Evolutionary conservation across 2,113 vertebrate species (phyloP).

Genomic region (Lophura nycthemera): DNA sequence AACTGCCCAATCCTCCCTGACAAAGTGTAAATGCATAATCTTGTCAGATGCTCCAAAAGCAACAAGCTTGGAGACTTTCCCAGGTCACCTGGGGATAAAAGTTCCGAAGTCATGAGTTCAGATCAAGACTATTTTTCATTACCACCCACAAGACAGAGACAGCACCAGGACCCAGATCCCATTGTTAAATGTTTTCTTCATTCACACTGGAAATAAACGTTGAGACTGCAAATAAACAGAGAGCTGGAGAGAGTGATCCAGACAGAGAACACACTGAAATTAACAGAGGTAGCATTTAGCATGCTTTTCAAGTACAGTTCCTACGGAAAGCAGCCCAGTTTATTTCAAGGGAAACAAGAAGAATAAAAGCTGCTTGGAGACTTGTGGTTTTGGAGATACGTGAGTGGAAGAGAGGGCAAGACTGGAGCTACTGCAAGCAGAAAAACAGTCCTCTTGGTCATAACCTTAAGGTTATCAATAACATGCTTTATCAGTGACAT

Average conservation of each 20-base stretch:
- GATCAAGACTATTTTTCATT: neutral
- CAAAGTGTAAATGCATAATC: neutral
- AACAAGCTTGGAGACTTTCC: conserved; percentile 31
- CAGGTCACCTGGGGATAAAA: conserved; percentile 44
- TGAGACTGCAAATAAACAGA: neutral
- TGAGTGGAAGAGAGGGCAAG: neutral
- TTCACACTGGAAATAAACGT: neutral
- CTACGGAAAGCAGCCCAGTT: neutral
- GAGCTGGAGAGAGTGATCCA: neutral
- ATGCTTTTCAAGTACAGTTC: neutral
- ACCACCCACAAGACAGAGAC: neutral
- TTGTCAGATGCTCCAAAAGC: conserved; percentile 9
- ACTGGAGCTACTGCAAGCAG: neutral
- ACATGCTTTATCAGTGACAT: neutral
- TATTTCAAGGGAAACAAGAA: neutral
- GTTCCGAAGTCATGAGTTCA: conserved; percentile 41
- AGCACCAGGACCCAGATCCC: neutral
- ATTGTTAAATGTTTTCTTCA: neutral
- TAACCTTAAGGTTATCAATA: neutral
- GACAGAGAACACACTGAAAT: neutral
- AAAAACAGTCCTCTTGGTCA: neutral
- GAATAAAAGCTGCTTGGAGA: neutral
- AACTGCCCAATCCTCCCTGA: neutral
- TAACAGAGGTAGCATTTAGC: neutral
- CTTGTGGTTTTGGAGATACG: neutral